Base-by-base conservation (phyloP, 1,140 invertebrate species). In the Mya arenaria region DNA sequence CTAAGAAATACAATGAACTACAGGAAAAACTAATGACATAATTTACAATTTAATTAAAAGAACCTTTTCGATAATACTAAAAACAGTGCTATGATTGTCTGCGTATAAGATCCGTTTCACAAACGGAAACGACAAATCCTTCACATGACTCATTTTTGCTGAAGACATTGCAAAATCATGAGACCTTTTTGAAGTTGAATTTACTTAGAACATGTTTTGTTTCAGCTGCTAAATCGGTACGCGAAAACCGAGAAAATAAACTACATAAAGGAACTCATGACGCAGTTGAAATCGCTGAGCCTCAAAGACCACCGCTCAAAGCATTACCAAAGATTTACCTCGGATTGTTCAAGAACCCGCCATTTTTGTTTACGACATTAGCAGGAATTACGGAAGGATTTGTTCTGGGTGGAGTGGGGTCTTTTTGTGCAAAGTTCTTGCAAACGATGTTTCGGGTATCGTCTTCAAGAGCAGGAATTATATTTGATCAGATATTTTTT, bases 311-410 rank as follows among this genome's bases (percentile, higher is more conserved):
- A 28, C 2, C 37, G 6, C 30, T 62, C 8, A 75, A 41, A 30
- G 36, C 34, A 28, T n/a, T 62, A 0, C 72, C 48, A 13, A 75
- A 48, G 48, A 58, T 75, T 23, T 63, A 62, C 15, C 48, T 25
- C 39, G 36, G 56, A 4, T 28, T 75, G 34, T 6, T 75, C 1
- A 1, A 41, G 19, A 75, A 75, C 63, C 72, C 72, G 34, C 72
- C 72, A 44, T 75, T 75, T 75, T 8, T 75, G 0, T 75, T 60
- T 34, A 75, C 72, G 1, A 63, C 72, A 0, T 48, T 75, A 19
- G 72, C 72, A 8, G 56, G 56, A 1, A 63, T 75, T 8, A 62
- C 58, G 1, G 72, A 75, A 44, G 52, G 36, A 2, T 44, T 75
- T 37, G 60, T 62, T 63, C 19, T 62, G 2, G 28, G 37, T 10